phyloP scores from a whole-genome alignment of 2,113 vertebrate genomes.

The Merops nubicus region DNA sequence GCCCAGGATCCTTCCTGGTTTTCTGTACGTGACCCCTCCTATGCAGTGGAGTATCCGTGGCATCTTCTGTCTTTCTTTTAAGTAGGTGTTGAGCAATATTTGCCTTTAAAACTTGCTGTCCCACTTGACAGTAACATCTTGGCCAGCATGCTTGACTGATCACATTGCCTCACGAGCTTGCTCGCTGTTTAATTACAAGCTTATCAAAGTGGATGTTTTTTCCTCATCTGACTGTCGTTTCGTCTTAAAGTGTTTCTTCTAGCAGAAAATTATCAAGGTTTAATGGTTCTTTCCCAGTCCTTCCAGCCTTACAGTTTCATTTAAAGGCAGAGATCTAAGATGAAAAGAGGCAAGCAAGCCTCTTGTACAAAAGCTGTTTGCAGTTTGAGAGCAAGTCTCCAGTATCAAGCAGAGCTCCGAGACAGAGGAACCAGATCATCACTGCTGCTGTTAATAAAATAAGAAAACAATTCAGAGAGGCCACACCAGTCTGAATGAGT shows the following conservation, averaged over 20 bases:
- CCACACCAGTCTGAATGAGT: neutral
- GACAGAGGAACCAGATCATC: neutral
- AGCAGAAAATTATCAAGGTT: constrained; percentile 39
- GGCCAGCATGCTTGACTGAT: constrained; percentile 23
- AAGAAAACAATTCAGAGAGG: neutral
- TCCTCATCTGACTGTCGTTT: constrained; percentile 10
- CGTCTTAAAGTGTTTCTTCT: constrained; percentile 42
- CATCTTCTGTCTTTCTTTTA: neutral
- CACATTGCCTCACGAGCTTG: neutral
- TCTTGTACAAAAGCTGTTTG: neutral
- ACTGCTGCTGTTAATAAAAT: constrained; percentile 6
- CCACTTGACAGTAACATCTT: constrained; percentile 31
- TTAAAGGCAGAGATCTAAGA: constrained; percentile 10
- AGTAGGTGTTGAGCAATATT: neutral
- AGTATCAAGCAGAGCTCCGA: neutral
- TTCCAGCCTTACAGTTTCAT: constrained; percentile 12
- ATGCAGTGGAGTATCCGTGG: neutral
- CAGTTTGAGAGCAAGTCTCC: neutral
- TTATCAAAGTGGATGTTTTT: constrained; percentile 36
- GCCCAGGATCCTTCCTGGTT: neutral
- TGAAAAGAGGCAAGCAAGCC: neutral
- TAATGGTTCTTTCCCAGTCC: constrained; percentile 16
- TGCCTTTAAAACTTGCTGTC: constrained; percentile 21
- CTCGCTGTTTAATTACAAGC: constrained; percentile 54
- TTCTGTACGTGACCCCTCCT: neutral